These are phyloP conservation scores for Morone saxatilis DNA, from an alignment of 2,113 vertebrate genomes.

Conservation along the genomic window DNA sequence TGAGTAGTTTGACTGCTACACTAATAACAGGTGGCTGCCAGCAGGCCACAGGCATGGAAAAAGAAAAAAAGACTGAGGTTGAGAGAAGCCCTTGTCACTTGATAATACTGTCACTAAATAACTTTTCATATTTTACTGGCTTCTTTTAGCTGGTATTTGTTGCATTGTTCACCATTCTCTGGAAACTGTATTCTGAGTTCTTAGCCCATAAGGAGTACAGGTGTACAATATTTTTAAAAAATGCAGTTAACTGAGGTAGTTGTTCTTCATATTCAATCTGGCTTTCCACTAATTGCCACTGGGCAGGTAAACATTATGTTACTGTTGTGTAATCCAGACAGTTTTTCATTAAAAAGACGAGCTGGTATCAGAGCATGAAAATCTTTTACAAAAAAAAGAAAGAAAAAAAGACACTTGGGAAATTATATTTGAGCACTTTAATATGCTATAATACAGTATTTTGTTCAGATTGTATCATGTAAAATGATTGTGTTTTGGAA, in stretches of 20 bases:
- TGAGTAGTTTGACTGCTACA: conserved; percentile 5
- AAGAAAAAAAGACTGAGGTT: conserved; percentile 3
- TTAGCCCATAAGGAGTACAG: neutral
- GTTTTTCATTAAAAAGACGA: conserved; percentile 4
- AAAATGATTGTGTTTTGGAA: conserved; percentile 77
- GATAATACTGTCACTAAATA: neutral
- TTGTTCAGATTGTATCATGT: conserved; percentile 77
- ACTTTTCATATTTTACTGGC: neutral
- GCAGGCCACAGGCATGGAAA: conserved; percentile 10
- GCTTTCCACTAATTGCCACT: conserved; percentile 9
- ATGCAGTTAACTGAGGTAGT: neutral
- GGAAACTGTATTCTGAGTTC: too few species aligned
- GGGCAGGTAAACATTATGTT: conserved; percentile 3
- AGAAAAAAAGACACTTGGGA: conserved; percentile 45
- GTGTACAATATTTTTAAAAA: neutral
- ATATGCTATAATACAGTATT: conserved; percentile 58
- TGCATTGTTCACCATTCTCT: neutral
- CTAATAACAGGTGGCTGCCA: conserved; percentile 23
- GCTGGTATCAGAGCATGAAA: conserved; percentile 19
- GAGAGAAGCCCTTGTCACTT: conserved; percentile 13
- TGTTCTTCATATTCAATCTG: conserved; percentile 8
- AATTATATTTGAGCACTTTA: conserved; percentile 81
- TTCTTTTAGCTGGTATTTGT: conserved; percentile 1
- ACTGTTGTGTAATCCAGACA: conserved; percentile 8
- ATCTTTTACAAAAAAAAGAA: neutral